Evolutionary conservation across 2,888 invertebrate genomes (phyloP), one percentile per base, ranked within the genome.

Genomic region (Dendrolimus pini): DNA sequence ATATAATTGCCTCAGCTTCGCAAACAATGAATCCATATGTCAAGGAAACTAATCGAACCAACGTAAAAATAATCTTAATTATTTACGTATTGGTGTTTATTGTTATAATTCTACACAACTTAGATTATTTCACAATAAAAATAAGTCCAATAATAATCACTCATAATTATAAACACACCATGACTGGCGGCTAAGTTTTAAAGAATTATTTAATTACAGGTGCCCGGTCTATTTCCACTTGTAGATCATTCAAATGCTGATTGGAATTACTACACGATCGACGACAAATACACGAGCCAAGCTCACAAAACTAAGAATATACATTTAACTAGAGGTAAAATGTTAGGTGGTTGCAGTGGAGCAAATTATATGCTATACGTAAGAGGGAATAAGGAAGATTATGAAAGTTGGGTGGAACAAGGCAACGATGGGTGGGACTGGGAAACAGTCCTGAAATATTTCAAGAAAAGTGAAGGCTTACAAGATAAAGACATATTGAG

Each of bases 311-410:
- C 62, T 0, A 65, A 66, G 56, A 70, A 52, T 7, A 62, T 77
- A 52, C 67, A 69, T 53, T 55, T 74, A 92, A 93, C 93, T 0
- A 88, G 95, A 54, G 93, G 93, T 0, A 93, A 94, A 69, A 89
- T 91, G 14, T 76, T 93, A 12, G 95, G 95, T 0, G 95, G 95
- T 0, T 89, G 91, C 8, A 93, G 93, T 56, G 82, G 89, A 0
- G 82, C 93, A 1, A 95, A 95, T 72, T 93, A 89, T 53, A 93
- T 94, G 93, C 67, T 93, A 2, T 93, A 94, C 68, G 80, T 93
- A 0, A 83, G 93, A 63, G 95, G 94, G 0, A 93, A 93, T 70
- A 86, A 89, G 53, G 77, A 74, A 7, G 94, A 95, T 69, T 95
- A 92, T 70, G 72, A 89, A 1, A 76, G 86, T 0, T 96, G 96